Base-by-base conservation (phyloP, 2,888 invertebrate species). In the Adineta ricciae region DNA sequence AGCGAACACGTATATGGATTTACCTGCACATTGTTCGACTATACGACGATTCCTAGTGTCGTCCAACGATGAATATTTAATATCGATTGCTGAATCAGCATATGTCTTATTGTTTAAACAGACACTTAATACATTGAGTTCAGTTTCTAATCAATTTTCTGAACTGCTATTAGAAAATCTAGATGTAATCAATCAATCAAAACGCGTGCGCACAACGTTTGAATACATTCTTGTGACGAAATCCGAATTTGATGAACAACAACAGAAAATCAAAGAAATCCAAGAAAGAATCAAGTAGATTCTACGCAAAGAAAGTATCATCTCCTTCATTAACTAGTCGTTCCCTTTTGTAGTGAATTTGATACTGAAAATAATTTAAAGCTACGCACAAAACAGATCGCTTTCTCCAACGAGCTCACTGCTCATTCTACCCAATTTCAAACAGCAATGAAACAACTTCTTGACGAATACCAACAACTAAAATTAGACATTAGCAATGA, bases 1-100 rank as follows among this genome's bases (percentile, higher is more conserved):
- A 78, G 93, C 94, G 87, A 93, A 92, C 64, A 91, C 92, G 1
- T 86, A 46, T 36, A 78, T 82, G 27, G 86, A 86, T 41, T 49
- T 84, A 41, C 78, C 56, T 85, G 91, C 93, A 86, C 94, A 94
- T 86, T 90, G 89, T 73, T 88, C 88, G 2, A 89, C 91, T 56
- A 90, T 93, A 84, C 91, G 90, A 21, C 91, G 91, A 90, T 92
- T 92, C 87, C 87, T 86, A 36, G 56, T 84, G n/a, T 83, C 82
- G 27, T 94, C 93, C 88, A 94, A 95, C 88, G 95, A 95, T 89
- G 93, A 93, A 88, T 90, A 89, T 78, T 78, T 78, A 78, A 41
- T 41, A 41, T 78, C 78, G 24, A 78, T 78, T n/a, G 78, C 41
- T 41, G 78, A 78, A 78, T 78, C 78, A 9, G 78, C 78, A 41